A percentile compares a stretch with the other conserved stretches of the same genome.
These are phyloP conservation scores for Anseranas semipalmata DNA, from an alignment of 2,113 vertebrate species.

Conservation along the genomic window DNA sequence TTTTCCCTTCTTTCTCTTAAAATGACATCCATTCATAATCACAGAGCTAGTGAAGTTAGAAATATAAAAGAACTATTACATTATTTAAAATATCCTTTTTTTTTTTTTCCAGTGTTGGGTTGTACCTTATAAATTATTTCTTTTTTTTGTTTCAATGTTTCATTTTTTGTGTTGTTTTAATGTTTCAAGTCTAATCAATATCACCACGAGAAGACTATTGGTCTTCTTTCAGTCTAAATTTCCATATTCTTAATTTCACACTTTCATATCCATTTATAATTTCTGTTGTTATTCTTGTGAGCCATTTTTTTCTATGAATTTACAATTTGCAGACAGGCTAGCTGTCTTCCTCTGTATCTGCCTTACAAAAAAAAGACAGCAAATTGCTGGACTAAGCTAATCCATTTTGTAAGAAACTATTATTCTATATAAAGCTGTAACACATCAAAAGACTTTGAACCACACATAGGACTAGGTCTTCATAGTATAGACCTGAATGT, in stretches of 20 bases:
- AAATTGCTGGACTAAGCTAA: not conserved
- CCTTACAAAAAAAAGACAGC: not conserved
- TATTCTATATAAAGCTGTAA: not conserved
- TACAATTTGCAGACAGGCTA: not conserved
- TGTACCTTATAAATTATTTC: not conserved
- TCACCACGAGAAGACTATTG: not conserved
- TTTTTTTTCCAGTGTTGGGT: not conserved
- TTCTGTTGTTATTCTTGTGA: not conserved
- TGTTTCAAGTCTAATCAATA: not conserved
- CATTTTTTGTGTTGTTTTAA: not conserved
- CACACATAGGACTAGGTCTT: not conserved
- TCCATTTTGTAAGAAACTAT: not conserved
- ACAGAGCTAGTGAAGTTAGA: not conserved
- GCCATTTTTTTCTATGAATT: not conserved
- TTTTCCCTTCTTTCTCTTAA: conserved; percentile 12
- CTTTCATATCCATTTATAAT: not conserved
- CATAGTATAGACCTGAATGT: not conserved
- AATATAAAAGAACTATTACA: conserved; percentile 1
- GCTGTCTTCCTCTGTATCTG: not conserved
- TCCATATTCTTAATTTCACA: not conserved
- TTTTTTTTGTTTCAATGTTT: not conserved
- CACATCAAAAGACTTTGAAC: not conserved
- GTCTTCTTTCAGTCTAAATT: not conserved
- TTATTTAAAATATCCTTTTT: conserved; percentile 21
- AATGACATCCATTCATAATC: conserved; percentile 38